Base-by-base conservation (phyloP, 2,113 vertebrate species). In the Cyanistes caeruleus region DNA sequence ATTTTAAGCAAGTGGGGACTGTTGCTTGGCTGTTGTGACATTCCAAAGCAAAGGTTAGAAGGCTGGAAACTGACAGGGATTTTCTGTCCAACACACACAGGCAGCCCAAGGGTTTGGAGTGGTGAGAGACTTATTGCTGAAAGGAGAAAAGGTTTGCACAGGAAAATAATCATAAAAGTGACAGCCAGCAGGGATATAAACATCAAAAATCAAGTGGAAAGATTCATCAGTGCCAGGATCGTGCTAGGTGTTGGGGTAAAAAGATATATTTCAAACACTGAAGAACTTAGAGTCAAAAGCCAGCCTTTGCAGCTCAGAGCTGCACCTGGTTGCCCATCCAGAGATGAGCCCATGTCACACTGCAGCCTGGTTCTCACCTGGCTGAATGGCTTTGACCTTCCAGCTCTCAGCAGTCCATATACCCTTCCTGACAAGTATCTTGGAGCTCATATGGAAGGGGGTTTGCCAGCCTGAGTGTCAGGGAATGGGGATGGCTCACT, bases 1-100 rank as follows among this genome's bases (percentile, higher is more conserved):
- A 96, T 96, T 93, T 95, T 96, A 97, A 96, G 81, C 76, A 95
- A 78, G 41, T 52, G 46, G 5, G 2, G 11, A 35, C 88, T 89
- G 25, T 89, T 90, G 49, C 46, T 74, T 41, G 62, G 48, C 78
- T 93, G n/a, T 82, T 84, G 68, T 3, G 5, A 62, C 22, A 35
- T 37, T 55, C 69, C 17, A 9, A 20, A 56, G 43, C 24, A 43
- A 80, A 46, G 28, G 18, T 62, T 55, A 77, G 76, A 78, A 90
- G 81, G 49, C 25, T 41, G 15, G 23, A 84, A 17, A 43, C 31
- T 74, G 48, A 49, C 31, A 89, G 56, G 3, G 51, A 30, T 39
- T 96, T 93, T 43, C 15, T 68, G 23, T 35, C 41, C 23, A 55
- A 79, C 30, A 90, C 79, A 72, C 24, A 68, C 4, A 69, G 13